Percentiles rank a stretch among this genome's conserved stretches.
Conservation (phyloP, 2,113 vertebrate genomes). For the Microcebus murinus region DNA sequence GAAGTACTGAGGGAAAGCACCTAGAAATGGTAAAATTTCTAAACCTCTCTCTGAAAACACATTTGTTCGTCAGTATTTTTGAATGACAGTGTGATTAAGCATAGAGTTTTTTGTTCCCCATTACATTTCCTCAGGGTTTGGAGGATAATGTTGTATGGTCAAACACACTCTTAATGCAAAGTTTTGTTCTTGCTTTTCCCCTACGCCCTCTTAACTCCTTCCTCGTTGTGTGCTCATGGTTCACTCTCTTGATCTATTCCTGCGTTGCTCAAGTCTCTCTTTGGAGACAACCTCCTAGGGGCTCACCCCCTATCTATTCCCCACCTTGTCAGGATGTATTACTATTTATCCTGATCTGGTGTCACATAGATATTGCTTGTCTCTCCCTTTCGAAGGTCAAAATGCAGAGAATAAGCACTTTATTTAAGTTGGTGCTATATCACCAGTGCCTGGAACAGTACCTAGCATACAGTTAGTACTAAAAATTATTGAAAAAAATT, state of each 20-base stretch:
- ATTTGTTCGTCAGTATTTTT: background rate
- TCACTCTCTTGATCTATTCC: background rate
- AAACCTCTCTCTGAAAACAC: background rate
- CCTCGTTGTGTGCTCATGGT: accelerated
- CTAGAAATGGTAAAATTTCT: background rate
- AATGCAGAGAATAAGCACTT: background rate
- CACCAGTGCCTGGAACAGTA: background rate
- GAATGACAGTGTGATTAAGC: background rate
- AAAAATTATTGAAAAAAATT: background rate
- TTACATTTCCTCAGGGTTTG: background rate
- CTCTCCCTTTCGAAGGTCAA: background rate
- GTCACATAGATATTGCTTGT: background rate
- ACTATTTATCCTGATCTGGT: background rate
- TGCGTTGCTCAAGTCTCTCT: background rate
- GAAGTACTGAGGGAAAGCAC: background rate
- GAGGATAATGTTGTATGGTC: accelerated
- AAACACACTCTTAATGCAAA: background rate
- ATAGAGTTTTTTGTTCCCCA: background rate
- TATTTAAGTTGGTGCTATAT: background rate
- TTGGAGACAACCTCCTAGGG: background rate
- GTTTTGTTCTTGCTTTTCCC: background rate
- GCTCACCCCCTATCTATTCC: background rate
- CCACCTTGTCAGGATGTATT: background rate
- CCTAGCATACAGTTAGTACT: background rate
- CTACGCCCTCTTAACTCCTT: background rate